phyloP scores from a whole-genome alignment of 2,888 invertebrate genomes.

The Lobophora halterata region DNA sequence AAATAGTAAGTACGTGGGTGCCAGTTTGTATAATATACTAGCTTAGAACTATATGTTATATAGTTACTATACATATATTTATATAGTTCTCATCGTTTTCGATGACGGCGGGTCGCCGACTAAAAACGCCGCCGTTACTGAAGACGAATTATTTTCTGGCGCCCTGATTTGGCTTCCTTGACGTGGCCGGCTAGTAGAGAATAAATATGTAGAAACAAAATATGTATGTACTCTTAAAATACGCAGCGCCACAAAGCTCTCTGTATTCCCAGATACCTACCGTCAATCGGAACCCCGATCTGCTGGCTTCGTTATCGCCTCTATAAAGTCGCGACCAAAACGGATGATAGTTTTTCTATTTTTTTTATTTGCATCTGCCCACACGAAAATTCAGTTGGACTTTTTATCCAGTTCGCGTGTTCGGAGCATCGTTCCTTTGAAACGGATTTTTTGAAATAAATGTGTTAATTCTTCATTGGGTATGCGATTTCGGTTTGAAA shows the following conservation, averaged over 20 bases:
- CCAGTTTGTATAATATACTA: too few relatives aligned
- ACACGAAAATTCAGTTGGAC: conserved; percentile 48
- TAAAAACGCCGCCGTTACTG: too few relatives aligned
- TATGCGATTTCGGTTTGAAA: conserved; percentile 10
- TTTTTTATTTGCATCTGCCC: conserved; percentile 43
- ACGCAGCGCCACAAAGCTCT: conserved; percentile 20
- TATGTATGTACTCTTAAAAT: conserved; percentile 1
- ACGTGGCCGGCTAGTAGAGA: too few relatives aligned
- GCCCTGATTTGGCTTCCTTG: too few relatives aligned
- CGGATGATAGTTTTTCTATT: conserved; percentile 50
- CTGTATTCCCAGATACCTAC: conserved; percentile 32
- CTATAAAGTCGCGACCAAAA: conserved; percentile 53
- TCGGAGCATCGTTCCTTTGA: conserved; percentile 24
- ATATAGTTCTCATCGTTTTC: too few relatives aligned
- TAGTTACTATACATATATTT: too few relatives aligned
- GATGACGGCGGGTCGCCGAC: too few relatives aligned
- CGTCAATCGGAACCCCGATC: conserved; percentile 35
- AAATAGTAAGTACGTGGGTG: too few relatives aligned
- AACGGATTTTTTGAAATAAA: conserved; percentile 25
- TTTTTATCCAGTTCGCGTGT: conserved; percentile 34
- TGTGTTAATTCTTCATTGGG: conserved; percentile 21
- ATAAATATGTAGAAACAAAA: too few relatives aligned
- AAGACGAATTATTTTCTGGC: too few relatives aligned
- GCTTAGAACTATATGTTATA: too few relatives aligned
- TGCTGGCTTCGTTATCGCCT: conserved; percentile 54